Evolutionary conservation across 2,888 invertebrate species (phyloP), one percentile per base, ranked within the genome.

Genomic region (Drosophila neotestacea): DNA sequence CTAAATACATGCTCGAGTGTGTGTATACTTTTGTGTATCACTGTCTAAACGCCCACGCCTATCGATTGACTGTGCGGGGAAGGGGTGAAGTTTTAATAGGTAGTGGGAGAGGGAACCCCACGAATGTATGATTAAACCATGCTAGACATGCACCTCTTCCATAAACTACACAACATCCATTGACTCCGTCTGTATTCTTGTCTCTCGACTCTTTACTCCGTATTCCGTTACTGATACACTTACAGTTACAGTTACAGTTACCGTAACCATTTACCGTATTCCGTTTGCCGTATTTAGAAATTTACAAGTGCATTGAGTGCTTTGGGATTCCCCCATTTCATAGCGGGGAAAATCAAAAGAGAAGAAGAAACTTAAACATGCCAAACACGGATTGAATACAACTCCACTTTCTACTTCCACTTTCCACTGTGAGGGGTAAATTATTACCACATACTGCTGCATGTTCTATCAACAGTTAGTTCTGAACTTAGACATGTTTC

Each of bases 81-180:
- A 32, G 32, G 6, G 6, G 4, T 30, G 5, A 13, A 10, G 5
- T 11, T 10, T 2, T 22, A 22, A 22, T 22, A 30, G 30, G 32
- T 32, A 6, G 36, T 0, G 6, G 13, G 11, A 2, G 41, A 36
- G 44, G 55, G 30, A 46, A 50, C 28, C 27, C 27, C 6, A 38
- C 13, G 13, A n/a, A 55, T 58, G 36, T 70, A 77, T 83, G 85
- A 85, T 85, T 88, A 83, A 85, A 73, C 63, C 85, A 47, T 68
- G 74, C 72, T 72, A 79, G 85, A 79, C 85, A 85, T 81, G 88
- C 86, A 81, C 73, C 65, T 62, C 47, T 48, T 70, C 68, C 83
- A 77, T 79, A 69, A 79, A 82, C 69, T 67, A 74, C 50, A 62
- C 66, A 64, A 70, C 69, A 70, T 69, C 59, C 62, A 50, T 61